A percentile compares a stretch with the other conserved stretches of the same genome.
Evolutionary conservation across 2,888 invertebrate species (phyloP).

Genomic region (Lasioglossum vierecki): DNA sequence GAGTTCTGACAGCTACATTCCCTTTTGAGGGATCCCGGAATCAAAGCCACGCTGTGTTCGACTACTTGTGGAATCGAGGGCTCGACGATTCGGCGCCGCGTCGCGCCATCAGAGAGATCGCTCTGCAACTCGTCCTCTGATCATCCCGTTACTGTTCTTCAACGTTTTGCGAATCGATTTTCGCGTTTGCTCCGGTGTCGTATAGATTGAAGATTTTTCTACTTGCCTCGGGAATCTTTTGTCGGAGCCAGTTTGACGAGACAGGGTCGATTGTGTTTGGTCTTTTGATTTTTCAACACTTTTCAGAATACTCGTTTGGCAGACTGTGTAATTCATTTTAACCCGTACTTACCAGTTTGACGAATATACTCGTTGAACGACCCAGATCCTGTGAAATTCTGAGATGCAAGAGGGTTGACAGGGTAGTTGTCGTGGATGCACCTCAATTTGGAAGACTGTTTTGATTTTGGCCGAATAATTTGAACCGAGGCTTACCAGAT

Average conservation of each 20-base stretch:
- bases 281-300: background rate
- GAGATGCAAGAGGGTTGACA: background rate
- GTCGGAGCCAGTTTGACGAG: too few species aligned
- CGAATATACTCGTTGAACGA: background rate
- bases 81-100: background rate
- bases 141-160: background rate
- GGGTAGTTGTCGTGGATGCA: background rate
- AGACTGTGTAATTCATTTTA: background rate
- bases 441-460: background rate
- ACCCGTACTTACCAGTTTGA: background rate
- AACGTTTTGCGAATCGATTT: background rate
- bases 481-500: too few species aligned
- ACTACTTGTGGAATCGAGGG: background rate
- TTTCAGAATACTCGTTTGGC: background rate
- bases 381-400: background rate
- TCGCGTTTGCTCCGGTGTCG: background rate
- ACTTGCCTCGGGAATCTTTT: too few species aligned
- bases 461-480: background rate
- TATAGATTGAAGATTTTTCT: background rate
- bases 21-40: conserved; percentile 17
- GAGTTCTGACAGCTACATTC: conserved; percentile 49
- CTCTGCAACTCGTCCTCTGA: background rate
- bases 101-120: background rate
- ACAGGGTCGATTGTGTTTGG: too few species aligned
- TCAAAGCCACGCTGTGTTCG: conserved; percentile 2